phyloP scores from a whole-genome alignment of 2,888 invertebrate species.

The Drosophila cognata region DNA sequence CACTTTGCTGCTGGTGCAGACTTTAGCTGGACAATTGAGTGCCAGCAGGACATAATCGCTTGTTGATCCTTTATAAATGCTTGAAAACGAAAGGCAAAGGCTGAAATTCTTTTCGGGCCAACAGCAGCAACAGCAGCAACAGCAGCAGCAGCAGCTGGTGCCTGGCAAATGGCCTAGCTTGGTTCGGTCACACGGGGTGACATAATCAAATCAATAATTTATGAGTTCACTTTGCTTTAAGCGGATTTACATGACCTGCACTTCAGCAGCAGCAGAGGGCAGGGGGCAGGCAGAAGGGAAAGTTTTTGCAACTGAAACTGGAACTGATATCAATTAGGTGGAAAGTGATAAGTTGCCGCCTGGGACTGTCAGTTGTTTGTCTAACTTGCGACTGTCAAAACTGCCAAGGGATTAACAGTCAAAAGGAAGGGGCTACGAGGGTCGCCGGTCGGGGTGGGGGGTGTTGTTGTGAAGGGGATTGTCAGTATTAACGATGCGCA shows the following conservation, averaged over 20 bases:
- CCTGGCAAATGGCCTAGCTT: slow-evolving; percentile 12
- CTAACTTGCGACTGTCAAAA: slow-evolving; percentile 56
- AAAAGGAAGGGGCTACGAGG: not conserved
- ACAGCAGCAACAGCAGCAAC: slow-evolving; percentile 37
- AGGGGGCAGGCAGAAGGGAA: slow-evolving; percentile 26
- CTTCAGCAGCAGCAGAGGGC: slow-evolving; percentile 40
- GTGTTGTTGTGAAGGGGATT: not conserved
- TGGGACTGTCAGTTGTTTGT: slow-evolving; percentile 64
- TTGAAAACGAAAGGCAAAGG: slow-evolving; percentile 34
- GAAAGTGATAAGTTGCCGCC: slow-evolving; percentile 75
- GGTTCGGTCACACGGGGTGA: slow-evolving; percentile 55
- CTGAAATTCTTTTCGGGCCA: slow-evolving; percentile 50
- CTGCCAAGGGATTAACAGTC: slow-evolving; percentile 12
- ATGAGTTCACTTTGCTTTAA: slow-evolving; percentile 77
- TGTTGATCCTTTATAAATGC: slow-evolving; percentile 81
- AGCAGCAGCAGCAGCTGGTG: not conserved
- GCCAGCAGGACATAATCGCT: slow-evolving; percentile 72
- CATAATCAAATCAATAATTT: slow-evolving; percentile 81
- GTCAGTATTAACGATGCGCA: slow-evolving; percentile 54
- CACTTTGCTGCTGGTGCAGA: slow-evolving; percentile 43
- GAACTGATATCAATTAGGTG: slow-evolving; percentile 78
- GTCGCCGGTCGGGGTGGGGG: not conserved
- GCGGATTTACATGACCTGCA: slow-evolving; percentile 77
- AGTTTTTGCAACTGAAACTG: slow-evolving; percentile 62
- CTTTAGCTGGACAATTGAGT: slow-evolving; percentile 44